Percentiles rank a stretch among this genome's conserved stretches.
Evolutionary conservation across 1,140 invertebrate genomes (phyloP).

Genomic region (Triops longicaudatus): DNA sequence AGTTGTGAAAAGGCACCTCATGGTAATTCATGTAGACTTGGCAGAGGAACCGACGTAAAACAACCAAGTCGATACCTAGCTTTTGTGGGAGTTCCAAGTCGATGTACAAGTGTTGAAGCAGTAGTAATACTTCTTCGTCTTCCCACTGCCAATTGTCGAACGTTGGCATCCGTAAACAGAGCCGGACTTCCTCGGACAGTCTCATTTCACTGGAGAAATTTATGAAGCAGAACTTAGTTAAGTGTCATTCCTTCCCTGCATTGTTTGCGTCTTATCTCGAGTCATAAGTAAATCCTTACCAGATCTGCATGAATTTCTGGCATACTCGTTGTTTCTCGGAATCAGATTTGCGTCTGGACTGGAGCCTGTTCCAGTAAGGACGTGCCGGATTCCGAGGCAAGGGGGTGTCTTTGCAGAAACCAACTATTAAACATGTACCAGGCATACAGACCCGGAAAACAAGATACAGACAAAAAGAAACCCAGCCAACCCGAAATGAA

Average conservation of each 20-base stretch:
- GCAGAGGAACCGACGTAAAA: conserved; percentile 62
- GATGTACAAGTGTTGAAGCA: conserved; percentile 74
- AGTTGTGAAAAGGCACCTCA: conserved; percentile 84
- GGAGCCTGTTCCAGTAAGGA: conserved; percentile 27
- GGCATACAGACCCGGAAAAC: conserved; percentile 31
- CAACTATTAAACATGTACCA: conserved; percentile 26
- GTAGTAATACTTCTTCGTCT: conserved; percentile 69
- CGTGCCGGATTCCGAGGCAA: conserved; percentile 13
- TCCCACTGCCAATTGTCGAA: conserved; percentile 78
- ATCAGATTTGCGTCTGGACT: conserved; percentile 50
- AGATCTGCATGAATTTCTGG: conserved; percentile 60
- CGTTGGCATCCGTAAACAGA: conserved; percentile 58
- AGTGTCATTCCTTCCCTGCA: conserved; percentile 8
- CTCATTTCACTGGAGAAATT: conserved; percentile 49
- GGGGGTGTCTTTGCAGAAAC: conserved; percentile 39
- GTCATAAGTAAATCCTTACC: conserved; percentile 43
- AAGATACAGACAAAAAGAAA: conserved; percentile 38
- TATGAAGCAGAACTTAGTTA: conserved; percentile 4
- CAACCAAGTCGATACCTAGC: conserved; percentile 65
- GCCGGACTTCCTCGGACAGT: conserved; percentile 50
- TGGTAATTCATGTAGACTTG: conserved; percentile 81
- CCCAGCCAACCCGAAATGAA: conserved; percentile 35
- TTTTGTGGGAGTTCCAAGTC: conserved; percentile 65
- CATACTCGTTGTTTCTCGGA: conserved; percentile 54
- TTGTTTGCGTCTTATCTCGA: background rate